Base-by-base conservation (phyloP, 1,140 invertebrate genomes). In the Bombus soroeensis region DNA sequence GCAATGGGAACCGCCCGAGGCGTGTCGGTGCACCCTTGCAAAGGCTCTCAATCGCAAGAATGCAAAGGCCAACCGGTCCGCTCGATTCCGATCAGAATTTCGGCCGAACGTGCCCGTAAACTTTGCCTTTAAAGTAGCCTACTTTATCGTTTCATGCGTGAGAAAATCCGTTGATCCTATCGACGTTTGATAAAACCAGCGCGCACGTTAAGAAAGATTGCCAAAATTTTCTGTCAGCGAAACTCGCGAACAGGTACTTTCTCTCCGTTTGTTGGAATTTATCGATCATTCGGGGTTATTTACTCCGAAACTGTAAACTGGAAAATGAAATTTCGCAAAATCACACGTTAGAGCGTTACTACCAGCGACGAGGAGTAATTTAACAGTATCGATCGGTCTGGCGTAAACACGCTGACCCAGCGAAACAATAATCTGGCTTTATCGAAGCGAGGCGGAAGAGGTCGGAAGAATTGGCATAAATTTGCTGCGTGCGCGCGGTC, bases 1-100 rank as follows among this genome's bases (percentile, higher is more conserved):
- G 88, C 89, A 92, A 91, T 93, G 91, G 91, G 93, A 93, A 93
- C 88, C 91, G 91, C 92, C 90, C 74, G 90, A 86, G 88, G 92
- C 91, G 91, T 91, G 91, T 87, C 90, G 88, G 86, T 91, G 87
- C 86, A 92, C 81, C 85, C 89, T 68, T 87, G 88, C 90, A 86
- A 89, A 87, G 90, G 84, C 90, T 91, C 89, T 92, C 91, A 91
- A 91, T 91, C 86, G 86, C 86, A 88, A 90, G 87, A 88, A 88
- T 86, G 83, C 83, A 89, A 89, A 85, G 87, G 73, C 41, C 83
- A 77, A 59, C 71, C 81, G 85, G 77, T 79, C 85, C 66, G 53
- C 83, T 83, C 75, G 88, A 89, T 88, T 88, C 84, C 75, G 68
- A 88, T 89, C 75, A 70, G 74, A 78, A 89, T 88, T 89, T 86